Percentiles rank a stretch among this genome's conserved stretches.
These are phyloP conservation scores for Rutpela maculata DNA, from an alignment of 2,888 invertebrate species.

Conservation along the genomic window DNA sequence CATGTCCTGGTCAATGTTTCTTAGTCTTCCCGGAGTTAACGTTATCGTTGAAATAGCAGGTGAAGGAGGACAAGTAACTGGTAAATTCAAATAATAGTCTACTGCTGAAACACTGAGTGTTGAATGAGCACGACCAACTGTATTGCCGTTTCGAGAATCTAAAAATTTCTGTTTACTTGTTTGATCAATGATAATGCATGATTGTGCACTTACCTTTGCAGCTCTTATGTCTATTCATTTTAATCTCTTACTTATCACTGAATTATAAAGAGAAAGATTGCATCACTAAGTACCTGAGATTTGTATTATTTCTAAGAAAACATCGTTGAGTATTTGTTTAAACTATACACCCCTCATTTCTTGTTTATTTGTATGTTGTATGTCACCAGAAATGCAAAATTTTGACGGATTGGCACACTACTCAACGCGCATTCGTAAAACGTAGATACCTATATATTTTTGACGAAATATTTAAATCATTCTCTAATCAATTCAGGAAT, in stretches of 20 bases:
- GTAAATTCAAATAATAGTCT: conserved; percentile 71
- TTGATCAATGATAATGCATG: background rate
- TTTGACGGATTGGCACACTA: conserved; percentile 14
- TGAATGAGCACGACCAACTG: conserved; percentile 70
- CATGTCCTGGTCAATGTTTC: conserved; percentile 90
- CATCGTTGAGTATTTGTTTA: background rate
- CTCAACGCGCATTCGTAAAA: conserved; percentile 13
- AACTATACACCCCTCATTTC: background rate
- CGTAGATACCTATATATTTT: background rate
- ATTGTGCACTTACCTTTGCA: conserved; percentile 44
- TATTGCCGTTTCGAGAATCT: conserved; percentile 57
- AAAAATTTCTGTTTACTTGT: conserved; percentile 28
- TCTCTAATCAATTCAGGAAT: background rate
- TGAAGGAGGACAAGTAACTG: conserved; percentile 72
- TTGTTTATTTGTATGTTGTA: conserved; percentile 15
- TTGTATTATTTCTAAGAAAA: background rate
- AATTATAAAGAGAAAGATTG: background rate
- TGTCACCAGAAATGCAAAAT: conserved; percentile 7
- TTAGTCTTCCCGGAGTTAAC: conserved; percentile 83
- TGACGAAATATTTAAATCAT: background rate
- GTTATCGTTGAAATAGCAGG: conserved; percentile 81
- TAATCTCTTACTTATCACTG: background rate
- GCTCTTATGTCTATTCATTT: conserved; percentile 49
- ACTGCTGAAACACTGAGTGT: conserved; percentile 71
- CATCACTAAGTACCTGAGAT: conserved; percentile 6